phyloP scores from a whole-genome alignment of 37 sponge, comb jelly and placozoan genomes.

The Ephydatia muelleri region DNA sequence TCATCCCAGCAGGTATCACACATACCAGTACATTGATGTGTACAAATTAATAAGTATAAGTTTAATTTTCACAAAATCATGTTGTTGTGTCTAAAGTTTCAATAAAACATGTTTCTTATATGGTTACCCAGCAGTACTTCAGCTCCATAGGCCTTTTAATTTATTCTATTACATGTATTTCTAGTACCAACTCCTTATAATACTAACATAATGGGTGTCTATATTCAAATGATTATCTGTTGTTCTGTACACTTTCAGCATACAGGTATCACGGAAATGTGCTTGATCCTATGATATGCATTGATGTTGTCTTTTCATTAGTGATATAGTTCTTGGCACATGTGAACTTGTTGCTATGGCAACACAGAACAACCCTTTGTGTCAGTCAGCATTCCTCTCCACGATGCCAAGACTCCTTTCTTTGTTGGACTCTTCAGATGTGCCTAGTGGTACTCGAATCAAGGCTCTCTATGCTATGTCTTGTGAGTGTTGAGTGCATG shows the following conservation, averaged over 20 bases:
- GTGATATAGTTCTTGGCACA: not conserved
- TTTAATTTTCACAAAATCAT: too few species aligned
- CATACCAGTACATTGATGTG: not conserved
- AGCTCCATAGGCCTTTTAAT: too few species aligned
- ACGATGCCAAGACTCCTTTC: constrained; percentile 22
- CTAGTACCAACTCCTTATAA: too few species aligned
- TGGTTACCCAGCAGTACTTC: too few species aligned
- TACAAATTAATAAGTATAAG: not conserved
- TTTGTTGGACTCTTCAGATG: not conserved
- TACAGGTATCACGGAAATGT: not conserved
- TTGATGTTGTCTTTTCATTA: not conserved
- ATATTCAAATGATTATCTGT: not conserved
- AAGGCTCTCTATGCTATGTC: constrained; percentile 66
- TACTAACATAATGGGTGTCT: too few species aligned
- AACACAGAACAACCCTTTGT: constrained; percentile 52
- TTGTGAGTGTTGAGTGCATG: constrained; percentile 53
- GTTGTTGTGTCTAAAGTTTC: too few species aligned
- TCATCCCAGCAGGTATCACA: constrained; percentile 24
- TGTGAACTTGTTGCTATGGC: constrained; percentile 66
- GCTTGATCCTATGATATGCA: not conserved
- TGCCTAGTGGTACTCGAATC: not conserved
- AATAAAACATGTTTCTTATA: too few species aligned
- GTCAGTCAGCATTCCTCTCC: constrained; percentile 44
- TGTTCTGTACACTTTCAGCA: too few species aligned
- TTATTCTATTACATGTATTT: too few species aligned